Evolutionary conservation across 2,888 invertebrate genomes (phyloP).

Genomic region (Stenodema calcarata): DNA sequence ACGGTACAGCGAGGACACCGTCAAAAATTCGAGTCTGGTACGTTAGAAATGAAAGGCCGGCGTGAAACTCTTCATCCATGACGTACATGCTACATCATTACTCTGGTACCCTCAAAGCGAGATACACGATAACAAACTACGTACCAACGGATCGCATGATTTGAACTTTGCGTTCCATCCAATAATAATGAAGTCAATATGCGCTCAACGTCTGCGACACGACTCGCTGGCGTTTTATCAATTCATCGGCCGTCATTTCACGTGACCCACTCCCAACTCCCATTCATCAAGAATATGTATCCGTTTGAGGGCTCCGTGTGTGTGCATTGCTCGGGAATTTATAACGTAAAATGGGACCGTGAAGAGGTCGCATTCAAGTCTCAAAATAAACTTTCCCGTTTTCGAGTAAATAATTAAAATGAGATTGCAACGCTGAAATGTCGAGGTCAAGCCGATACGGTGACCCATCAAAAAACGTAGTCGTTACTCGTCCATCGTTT

Average conservation of each 20-base stretch:
- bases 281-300: neutral
- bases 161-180: neutral
- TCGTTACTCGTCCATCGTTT: neutral
- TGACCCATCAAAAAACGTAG: neutral
- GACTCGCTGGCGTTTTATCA: neutral
- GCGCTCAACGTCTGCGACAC: neutral
- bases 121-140: no score
- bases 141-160: neutral
- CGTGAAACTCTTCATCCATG: no score
- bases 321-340: neutral
- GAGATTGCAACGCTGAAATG: neutral
- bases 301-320: neutral
- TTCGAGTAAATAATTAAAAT: neutral
- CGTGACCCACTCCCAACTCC: neutral
- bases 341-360: neutral
- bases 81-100: no score
- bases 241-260: neutral
- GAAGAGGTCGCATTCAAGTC: neutral
- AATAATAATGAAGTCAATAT: neutral
- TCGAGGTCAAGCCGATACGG: constrained; percentile 19
- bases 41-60: no score
- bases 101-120: no score
- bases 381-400: neutral
- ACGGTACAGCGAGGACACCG: no score
- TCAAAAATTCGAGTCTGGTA: no score